phyloP scores from a whole-genome alignment of 2,888 invertebrate genomes.

The Mesoligia furuncula region DNA sequence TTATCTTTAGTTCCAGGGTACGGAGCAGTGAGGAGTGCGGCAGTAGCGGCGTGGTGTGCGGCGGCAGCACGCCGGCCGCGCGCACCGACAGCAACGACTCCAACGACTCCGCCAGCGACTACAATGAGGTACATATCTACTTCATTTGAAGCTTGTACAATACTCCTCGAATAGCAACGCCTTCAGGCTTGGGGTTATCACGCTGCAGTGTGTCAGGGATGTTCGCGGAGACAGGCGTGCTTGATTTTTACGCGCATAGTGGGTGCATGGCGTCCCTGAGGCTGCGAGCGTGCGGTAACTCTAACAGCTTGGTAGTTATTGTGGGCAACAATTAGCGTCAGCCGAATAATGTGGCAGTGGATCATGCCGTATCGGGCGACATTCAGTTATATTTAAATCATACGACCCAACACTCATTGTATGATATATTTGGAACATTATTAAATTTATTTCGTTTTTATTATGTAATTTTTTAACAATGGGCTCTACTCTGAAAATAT shows the following conservation, averaged over 20 bases:
- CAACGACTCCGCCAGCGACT: constrained; percentile 89
- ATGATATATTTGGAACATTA: neutral
- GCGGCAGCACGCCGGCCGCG: constrained; percentile 75
- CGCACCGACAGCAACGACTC: constrained; percentile 86
- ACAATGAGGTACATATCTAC: constrained; percentile 81
- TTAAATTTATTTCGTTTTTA: neutral
- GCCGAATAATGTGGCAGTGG: neutral
- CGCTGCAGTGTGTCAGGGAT: neutral
- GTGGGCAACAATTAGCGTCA: neutral
- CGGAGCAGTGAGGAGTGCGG: constrained; percentile 85
- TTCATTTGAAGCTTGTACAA: neutral
- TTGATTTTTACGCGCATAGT: neutral
- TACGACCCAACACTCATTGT: neutral
- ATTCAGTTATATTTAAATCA: neutral
- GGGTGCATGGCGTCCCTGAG: neutral
- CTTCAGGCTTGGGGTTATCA: neutral
- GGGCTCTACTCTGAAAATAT: neutral
- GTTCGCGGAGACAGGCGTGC: too few species aligned
- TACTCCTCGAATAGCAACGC: neutral
- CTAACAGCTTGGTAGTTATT: neutral
- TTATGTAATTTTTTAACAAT: neutral
- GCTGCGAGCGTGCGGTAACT: neutral
- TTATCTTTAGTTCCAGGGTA: constrained; percentile 69
- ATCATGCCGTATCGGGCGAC: neutral
- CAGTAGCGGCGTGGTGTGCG: constrained; percentile 87